Evolutionary conservation across 2,113 vertebrate species (phyloP), one percentile per base, ranked within the genome.

Genomic region (Channa maculata): DNA sequence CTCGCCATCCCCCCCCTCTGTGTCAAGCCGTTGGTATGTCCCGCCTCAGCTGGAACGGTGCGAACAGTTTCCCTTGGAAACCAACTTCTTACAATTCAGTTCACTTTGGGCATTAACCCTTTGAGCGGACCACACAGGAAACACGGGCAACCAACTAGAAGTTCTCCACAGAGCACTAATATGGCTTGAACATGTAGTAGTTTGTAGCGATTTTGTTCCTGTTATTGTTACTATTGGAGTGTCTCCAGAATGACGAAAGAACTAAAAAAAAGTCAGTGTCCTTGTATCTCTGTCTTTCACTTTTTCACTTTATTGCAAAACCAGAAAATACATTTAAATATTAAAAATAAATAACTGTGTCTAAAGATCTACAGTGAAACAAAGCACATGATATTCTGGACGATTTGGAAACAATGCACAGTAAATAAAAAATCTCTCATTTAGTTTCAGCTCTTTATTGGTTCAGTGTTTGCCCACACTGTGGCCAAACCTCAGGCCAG

Each of bases 1-100:
- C 3, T 5, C 76, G 46, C 75, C 83, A 59, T 77, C 71, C 57
- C 70, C 88, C 90, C 90, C 87, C 81, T 59, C 78, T 24, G 44
- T 86, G 72, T 82, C 66, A 72, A 37, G 52, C 62, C 81, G 75
- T 87, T 94, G 94, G 94, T 94, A 86, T 79, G 52, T 81, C 62
- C 94, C 92, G 88, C 91, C 94, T 94, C 94, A 95, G 94, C 94
- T 95, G 94, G 94, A 95, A 94, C 93, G 92, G 94, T 94, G 92
- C 92, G 94, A 95, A 95, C 93, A 93, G 94, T 95, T 91, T 95
- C 94, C 94, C 94, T 94, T 94, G 94, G 94, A 94, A 94, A 95
- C 94, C 94, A 95, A 95, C 94, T 95, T 95, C 94, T 95, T 94
- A 94, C 94, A 94, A 95, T 95, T 94, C 94, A 93, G 92, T 95